Percentiles rank a stretch among this genome's conserved stretches.
Conservation (phyloP, 1,140 invertebrate species). For the Drosophila albomicans region DNA sequence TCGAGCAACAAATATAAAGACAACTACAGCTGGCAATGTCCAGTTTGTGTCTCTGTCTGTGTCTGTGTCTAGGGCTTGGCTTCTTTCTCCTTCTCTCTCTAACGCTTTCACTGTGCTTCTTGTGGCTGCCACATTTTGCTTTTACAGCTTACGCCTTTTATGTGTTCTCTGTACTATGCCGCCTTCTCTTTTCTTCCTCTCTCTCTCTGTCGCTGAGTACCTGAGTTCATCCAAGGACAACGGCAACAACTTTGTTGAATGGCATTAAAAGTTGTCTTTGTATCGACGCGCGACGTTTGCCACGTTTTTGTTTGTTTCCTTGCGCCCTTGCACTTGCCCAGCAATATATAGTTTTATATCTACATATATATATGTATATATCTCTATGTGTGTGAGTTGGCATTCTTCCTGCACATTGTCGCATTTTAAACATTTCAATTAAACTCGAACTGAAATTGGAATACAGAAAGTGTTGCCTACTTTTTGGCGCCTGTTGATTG, state of each 20-base stretch:
- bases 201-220: neutral
- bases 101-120: conserved; percentile 1
- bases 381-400: conserved; percentile 27
- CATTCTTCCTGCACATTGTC: conserved; percentile 64
- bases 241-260: conserved; percentile 69
- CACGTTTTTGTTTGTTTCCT: conserved; percentile 16
- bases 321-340: conserved; percentile 53
- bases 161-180: conserved; percentile 40
- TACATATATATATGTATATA: conserved; percentile 3
- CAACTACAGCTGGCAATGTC: neutral
- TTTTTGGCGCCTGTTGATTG: conserved; percentile 60
- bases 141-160: conserved; percentile 71
- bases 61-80: conserved; percentile 6
- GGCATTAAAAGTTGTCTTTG: conserved; percentile 71
- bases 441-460: conserved; percentile 22
- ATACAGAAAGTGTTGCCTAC: conserved; percentile 40
- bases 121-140: conserved; percentile 46
- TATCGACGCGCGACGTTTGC: conserved; percentile 53
- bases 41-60: neutral
- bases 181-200: neutral
- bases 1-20: neutral
- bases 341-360: neutral
- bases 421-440: conserved; percentile 75
- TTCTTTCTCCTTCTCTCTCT: neutral
- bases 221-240: conserved; percentile 41